These are phyloP conservation scores for Melanostigma gelatinosum DNA, from an alignment of 2,113 vertebrate genomes.

Conservation along the genomic window DNA sequence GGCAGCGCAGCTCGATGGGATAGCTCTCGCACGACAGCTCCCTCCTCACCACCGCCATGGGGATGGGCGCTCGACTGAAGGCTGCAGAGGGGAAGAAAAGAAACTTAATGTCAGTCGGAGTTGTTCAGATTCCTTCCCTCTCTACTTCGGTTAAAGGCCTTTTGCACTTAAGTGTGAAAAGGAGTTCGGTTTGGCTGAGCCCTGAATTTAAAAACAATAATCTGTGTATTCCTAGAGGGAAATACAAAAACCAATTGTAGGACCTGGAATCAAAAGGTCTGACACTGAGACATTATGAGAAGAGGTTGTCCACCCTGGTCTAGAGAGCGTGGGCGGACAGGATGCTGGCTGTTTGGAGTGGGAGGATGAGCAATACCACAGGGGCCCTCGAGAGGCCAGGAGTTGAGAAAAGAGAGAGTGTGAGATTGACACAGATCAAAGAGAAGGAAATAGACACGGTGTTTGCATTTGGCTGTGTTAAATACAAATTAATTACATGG, in stretches of 20 bases:
- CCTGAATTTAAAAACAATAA: background rate
- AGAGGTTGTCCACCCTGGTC: slow-evolving; percentile 51
- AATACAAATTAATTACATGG: slow-evolving; percentile 51
- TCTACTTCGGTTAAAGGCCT: background rate
- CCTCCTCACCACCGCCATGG: slow-evolving; percentile 97
- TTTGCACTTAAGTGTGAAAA: slow-evolving; percentile 2
- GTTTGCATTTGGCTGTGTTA: slow-evolving; percentile 44
- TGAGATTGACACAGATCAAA: slow-evolving; percentile 60
- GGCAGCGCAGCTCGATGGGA: slow-evolving; percentile 98
- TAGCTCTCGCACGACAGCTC: slow-evolving; percentile 98
- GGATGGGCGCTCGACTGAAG: slow-evolving; percentile 96
- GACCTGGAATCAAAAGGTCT: slow-evolving; percentile 62
- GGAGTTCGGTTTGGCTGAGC: background rate
- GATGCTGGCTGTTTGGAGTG: slow-evolving; percentile 52
- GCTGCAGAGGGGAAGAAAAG: slow-evolving; percentile 75
- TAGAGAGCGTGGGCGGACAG: slow-evolving; percentile 60
- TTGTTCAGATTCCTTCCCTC: background rate
- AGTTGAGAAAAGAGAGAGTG: slow-evolving; percentile 36
- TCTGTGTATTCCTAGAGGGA: slow-evolving; percentile 27
- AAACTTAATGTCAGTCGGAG: background rate
- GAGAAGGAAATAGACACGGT: slow-evolving; percentile 46
- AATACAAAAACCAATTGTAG: slow-evolving; percentile 33
- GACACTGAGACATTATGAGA: slow-evolving; percentile 47
- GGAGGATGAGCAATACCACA: slow-evolving; percentile 62
- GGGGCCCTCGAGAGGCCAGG: slow-evolving; percentile 30